Base-by-base conservation (phyloP, 2,888 invertebrate species). In the Tenthredo amoena region DNA sequence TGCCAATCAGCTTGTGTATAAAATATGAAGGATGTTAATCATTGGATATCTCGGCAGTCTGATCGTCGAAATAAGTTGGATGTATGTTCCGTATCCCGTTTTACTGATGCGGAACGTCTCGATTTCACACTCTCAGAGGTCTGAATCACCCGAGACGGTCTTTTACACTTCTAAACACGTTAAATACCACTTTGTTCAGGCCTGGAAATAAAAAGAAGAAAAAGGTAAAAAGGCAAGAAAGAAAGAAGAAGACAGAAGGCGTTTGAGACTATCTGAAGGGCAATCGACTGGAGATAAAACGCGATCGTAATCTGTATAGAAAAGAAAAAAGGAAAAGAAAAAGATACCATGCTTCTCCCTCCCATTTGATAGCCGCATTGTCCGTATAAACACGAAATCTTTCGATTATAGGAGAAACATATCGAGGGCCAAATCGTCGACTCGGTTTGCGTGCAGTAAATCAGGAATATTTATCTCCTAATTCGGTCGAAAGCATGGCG, bases 401-500 rank as follows among this genome's bases (percentile, higher is more conserved):
- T 50, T 37, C 81, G 58, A 58, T 81, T 58, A 81, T 81, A 62
- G 26, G 31, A 58, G 26, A 81, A 50, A 18, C 40, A 55, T 47
- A 77, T 34, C 77, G 50, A 77, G 34, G 31, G 34, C 77, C 34
- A 1, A 74, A 81, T 81, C 79, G 62, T 76, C 58, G 40, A 85
- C 55, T 40, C 31, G 40, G 26, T 55, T 85, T 21, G 82, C 21
- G 71, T 82, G 47, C 87, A 85, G 87, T 90, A 90, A 90, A 91
- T 91, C 89, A 89, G 87, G 85, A 89, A 89, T 90, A 89, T 91
- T 91, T 90, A 90, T 90, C 88, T 89, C 88, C 87, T 89, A 90
- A 90, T 91, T 89, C 89, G 88, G 86, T 86, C 88, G 87, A 91
- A 89, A 90, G 90, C 89, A 89, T 87, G 86, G 68, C 68, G 68